Evolutionary conservation across 2,113 vertebrate species (phyloP).

Genomic region (Corapipo altera): DNA sequence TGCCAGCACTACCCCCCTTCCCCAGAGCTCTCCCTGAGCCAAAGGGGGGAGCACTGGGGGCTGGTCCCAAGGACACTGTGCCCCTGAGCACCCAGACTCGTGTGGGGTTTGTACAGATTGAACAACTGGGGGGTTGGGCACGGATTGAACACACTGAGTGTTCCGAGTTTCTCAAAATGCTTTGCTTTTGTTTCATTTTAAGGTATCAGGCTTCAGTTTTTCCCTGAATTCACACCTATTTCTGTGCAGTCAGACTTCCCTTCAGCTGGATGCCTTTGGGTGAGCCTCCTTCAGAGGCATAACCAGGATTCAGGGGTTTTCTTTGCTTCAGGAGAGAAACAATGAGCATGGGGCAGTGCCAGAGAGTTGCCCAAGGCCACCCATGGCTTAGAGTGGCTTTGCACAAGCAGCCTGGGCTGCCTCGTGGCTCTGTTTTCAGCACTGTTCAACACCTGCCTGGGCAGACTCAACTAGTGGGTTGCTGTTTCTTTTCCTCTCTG

Average conservation of each 20-base stretch:
- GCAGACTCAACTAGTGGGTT: not conserved
- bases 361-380: fast-evolving
- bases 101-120: not conserved
- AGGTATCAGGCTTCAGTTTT: not conserved
- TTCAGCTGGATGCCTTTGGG: not conserved
- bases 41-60: fast-evolving
- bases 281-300: not conserved
- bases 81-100: fast-evolving
- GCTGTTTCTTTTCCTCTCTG: not conserved
- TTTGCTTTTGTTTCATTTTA: not conserved
- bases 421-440: not conserved
- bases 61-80: not conserved
- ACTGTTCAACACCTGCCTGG: not conserved
- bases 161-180: not conserved
- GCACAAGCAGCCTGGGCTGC: not conserved
- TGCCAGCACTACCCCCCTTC: not conserved
- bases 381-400: not conserved
- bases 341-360: not conserved
- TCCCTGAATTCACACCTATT: not conserved
- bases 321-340: not conserved
- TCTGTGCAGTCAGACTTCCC: not conserved
- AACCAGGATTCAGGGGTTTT: not conserved
- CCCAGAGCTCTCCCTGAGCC: not conserved
- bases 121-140: not conserved
- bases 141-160: fast-evolving